These are phyloP conservation scores for Loris lydekkerianus DNA, from an alignment of 2,797 vertebrate species.

Conservation along the genomic window DNA sequence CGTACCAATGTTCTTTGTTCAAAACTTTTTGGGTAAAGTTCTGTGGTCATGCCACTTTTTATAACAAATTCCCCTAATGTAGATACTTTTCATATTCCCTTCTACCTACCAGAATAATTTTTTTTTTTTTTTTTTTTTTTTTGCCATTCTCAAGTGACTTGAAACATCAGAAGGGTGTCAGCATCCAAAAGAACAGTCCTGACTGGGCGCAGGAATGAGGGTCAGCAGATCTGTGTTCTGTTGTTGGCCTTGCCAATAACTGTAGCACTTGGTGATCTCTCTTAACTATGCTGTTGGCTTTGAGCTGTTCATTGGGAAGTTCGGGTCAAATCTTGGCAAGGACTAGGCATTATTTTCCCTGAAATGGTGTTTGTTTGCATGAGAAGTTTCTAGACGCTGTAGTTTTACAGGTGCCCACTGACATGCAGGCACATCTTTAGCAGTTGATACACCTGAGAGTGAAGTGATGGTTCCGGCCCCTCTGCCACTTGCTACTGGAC, in stretches of 20 bases:
- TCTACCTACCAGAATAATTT: constrained; percentile 55
- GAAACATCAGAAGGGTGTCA: constrained; percentile 77
- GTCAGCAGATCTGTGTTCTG: constrained; percentile 71
- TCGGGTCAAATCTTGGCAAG: constrained; percentile 16
- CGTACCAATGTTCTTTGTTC: constrained; percentile 36
- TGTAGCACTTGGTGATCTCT: constrained; percentile 1
- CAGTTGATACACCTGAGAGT: neutral
- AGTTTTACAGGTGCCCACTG: neutral
- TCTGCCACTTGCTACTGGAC: neutral
- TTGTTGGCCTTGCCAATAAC: constrained; percentile 60
- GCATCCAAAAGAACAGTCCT: constrained; percentile 49
- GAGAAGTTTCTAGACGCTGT: neutral
- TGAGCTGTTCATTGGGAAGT: neutral
- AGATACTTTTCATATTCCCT: constrained; percentile 21
- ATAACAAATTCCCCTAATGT: neutral
- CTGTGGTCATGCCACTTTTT: neutral
- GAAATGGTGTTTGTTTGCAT: neutral
- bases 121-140: constrained; percentile 67
- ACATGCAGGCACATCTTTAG: neutral
- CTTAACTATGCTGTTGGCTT: neutral
- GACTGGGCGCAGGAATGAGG: neutral
- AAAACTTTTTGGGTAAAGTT: constrained; percentile 56
- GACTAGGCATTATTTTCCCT: neutral
- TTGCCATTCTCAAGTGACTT: constrained; percentile 66
- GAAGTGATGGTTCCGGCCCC: neutral